Base-by-base conservation (phyloP, 2,888 invertebrate species). In the Amphipoea oculea region DNA sequence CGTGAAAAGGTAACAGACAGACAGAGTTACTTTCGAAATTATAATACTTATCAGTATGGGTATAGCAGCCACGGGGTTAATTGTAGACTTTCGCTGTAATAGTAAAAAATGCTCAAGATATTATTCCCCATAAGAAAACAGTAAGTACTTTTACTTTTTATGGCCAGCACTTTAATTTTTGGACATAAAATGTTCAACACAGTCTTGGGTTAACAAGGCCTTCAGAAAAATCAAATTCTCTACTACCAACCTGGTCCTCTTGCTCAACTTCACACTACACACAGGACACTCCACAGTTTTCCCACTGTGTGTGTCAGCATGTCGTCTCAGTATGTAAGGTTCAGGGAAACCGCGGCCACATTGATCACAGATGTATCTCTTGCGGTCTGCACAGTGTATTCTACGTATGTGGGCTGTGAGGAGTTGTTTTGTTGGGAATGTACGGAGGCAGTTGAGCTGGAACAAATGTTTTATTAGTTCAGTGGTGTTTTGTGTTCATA, bases 391-490 rank as follows among this genome's bases (percentile, higher is more conserved):
- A 12, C 89, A 88, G 65, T 88, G 89, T 6, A 86, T 84, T 76
- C 82, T 88, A 0, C 89, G 82, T 57, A 89, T 78, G 62, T 88
- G 88, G 0, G 88, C 82, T 69, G 77, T 73, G 3, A 88, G 73
- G 0, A 42, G 73, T 12, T 75, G 81, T 17, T 20, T 84, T 4
- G 80, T 71, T 2, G 72, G 9, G 62, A 88, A 88, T 36, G 36
- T 62, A 23, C 78, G 66, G 4, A 40, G 51, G 11, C 88, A 88
- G 51, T 81, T 75, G 0, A 62, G 14, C 88, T 88, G 76, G 14
- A 88, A 89, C 40, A 89, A 80, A 45, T 45, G 1, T 1, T 54
- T n/a, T n/a, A 42, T 42, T 14, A 29, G 5, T 17, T 20, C 7
- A 51, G 51, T 51, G 51, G 17, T 48, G 4, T 51, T 51, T 20